phyloP scores from a whole-genome alignment of 1,140 invertebrate genomes.

The Scaptomyza montana region DNA sequence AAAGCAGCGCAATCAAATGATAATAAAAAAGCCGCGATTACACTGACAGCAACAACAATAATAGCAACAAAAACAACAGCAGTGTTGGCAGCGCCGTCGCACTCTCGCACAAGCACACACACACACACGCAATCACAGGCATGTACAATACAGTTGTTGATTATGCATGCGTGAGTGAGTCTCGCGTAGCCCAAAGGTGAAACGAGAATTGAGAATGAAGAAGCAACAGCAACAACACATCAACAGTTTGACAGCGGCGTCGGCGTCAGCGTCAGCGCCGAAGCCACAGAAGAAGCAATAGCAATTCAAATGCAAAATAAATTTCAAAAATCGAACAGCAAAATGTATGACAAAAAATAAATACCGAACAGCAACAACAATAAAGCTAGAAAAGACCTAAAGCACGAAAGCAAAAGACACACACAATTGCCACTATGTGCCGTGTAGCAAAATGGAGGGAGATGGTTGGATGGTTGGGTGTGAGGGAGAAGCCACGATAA shows the following conservation, averaged over 20 bases:
- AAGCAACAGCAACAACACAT: conserved; percentile 17
- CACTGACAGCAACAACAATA: conserved; percentile 43
- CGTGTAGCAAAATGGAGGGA: conserved; percentile 35
- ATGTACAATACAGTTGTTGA: conserved; percentile 50
- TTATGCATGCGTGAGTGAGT: conserved; percentile 72
- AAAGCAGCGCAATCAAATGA: conserved; percentile 77
- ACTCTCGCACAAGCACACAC: conserved; percentile 14
- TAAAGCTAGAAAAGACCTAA: conserved; percentile 7
- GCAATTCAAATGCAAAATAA: conserved; percentile 80
- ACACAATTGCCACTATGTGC: conserved; percentile 22
- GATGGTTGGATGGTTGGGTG: neutral
- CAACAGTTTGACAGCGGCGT: conserved; percentile 6
- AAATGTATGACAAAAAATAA: conserved; percentile 28
- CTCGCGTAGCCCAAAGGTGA: conserved; percentile 67
- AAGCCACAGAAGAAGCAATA: conserved; percentile 70
- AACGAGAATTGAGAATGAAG: conserved; percentile 53
- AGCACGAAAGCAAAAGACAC: conserved; percentile 33
- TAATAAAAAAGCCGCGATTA: conserved; percentile 80
- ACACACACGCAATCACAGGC: conserved; percentile 3
- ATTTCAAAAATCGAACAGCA: conserved; percentile 75
- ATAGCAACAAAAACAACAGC: conserved; percentile 15
- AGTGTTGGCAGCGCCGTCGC: conserved; percentile 20
- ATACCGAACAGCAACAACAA: conserved; percentile 36
- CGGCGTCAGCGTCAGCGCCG: conserved; percentile 8
- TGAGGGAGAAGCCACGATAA: conserved; percentile 50